A percentile compares a stretch with the other conserved stretches of the same genome.
phyloP scores from a whole-genome alignment of 2,888 invertebrate genomes.

The Agrochola macilenta region DNA sequence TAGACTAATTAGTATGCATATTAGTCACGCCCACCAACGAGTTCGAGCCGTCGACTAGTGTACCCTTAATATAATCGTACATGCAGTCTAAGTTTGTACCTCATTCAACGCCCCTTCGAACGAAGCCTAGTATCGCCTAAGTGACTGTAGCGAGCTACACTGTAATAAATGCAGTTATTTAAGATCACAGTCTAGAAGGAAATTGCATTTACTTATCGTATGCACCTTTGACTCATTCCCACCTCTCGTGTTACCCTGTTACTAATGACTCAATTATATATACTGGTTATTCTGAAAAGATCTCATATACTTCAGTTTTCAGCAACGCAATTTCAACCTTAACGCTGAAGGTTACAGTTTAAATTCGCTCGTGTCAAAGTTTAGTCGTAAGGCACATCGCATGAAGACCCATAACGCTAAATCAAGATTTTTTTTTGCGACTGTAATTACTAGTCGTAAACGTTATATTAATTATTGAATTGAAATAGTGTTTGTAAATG shows the following conservation, averaged over 20 bases:
- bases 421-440: slow-evolving; percentile 76
- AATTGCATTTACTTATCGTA: slow-evolving; percentile 84
- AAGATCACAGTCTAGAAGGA: slow-evolving; percentile 77
- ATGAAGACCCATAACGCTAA: slow-evolving; percentile 76
- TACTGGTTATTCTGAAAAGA: slow-evolving; percentile 62
- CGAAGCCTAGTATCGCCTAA: slow-evolving; percentile 67
- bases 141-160: slow-evolving; percentile 63
- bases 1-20: no score
- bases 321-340: slow-evolving; percentile 34
- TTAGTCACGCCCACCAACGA: no score
- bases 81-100: slow-evolving; percentile 58
- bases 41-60: no score
- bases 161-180: slow-evolving; percentile 76
- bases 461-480: slow-evolving; percentile 75
- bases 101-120: slow-evolving; percentile 63
- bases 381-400: slow-evolving; percentile 68
- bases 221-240: slow-evolving; percentile 83
- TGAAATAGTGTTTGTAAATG: slow-evolving; percentile 74
- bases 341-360: background rate
- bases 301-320: slow-evolving; percentile 23
- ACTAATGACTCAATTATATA: slow-evolving; percentile 86
- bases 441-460: slow-evolving; percentile 81
- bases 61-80: slow-evolving; percentile 29
- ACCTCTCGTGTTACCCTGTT: slow-evolving; percentile 80
- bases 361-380: slow-evolving; percentile 4